phyloP scores from a whole-genome alignment of 1,140 invertebrate species.

The Oscheius sp. region DNA sequence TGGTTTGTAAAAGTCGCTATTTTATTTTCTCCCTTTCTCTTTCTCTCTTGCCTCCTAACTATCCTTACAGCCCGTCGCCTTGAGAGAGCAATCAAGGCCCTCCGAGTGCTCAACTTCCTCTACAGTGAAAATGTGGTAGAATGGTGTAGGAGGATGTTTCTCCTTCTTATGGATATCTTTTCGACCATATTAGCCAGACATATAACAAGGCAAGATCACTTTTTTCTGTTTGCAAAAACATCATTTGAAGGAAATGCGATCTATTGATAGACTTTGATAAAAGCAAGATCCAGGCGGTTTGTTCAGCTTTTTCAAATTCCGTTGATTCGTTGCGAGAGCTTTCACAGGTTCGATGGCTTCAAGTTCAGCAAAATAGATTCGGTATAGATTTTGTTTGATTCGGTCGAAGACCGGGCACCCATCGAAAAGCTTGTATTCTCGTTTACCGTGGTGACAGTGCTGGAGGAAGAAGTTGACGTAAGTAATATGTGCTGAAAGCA shows the following conservation, averaged over 20 bases:
- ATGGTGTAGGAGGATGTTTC: neutral
- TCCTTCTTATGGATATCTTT: neutral
- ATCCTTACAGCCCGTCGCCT: neutral
- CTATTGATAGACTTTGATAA: neutral
- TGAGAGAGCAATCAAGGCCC: neutral
- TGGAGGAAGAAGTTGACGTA: neutral
- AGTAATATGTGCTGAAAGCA: too few species aligned
- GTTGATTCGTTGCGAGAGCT: neutral
- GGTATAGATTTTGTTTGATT: neutral
- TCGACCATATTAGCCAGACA: neutral
- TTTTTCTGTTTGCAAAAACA: neutral
- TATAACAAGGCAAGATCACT: neutral
- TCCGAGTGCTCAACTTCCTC: neutral
- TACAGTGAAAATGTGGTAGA: neutral
- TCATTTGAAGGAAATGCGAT: slow-evolving; percentile 39
- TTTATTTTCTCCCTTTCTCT: too few species aligned
- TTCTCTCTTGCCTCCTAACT: too few species aligned
- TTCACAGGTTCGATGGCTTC: neutral
- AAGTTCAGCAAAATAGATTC: neutral
- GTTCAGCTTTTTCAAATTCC: neutral
- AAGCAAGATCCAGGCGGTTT: neutral
- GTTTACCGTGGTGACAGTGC: neutral
- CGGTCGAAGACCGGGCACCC: neutral
- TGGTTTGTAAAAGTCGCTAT: slow-evolving; percentile 2
- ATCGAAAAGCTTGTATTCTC: neutral